Base-by-base conservation (phyloP, 2,797 vertebrate species). In the Falco concolor region DNA sequence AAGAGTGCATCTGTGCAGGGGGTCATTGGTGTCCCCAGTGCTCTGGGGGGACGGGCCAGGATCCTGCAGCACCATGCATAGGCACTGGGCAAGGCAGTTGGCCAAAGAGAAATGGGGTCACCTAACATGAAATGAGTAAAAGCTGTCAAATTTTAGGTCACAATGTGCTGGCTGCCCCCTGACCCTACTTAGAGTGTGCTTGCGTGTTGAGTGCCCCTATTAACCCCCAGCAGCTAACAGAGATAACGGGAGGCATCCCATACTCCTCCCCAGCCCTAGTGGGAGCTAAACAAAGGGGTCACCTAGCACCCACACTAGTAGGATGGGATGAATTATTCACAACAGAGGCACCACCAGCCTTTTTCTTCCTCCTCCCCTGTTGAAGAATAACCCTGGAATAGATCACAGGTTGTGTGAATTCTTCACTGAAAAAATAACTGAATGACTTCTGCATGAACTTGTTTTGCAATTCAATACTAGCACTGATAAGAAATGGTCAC, bases 191-290 rank as follows among this genome's bases (percentile, higher is more conserved):
- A 87, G 81, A 92, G 64, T 1, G 4, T 67, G 92, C 76, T 38
- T 87, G 92, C 94, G 93, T 96, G 92, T 78, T 87, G 90, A 95
- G 84, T 92, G 94, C 90, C 86, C 94, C 89, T 96, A 90, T 95
- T 92, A 96, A 95, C 93, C 93, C 84, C 78, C 90, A 93, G 84
- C 69, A 96, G 92, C 84, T 63, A 78, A 89, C 3, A 0, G 90
- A 87, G 93, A 72, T 14, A 38, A 38, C 0, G 42, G 72, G 86
- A 93, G 64, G 84, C 75, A 92, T 52, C 92, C 65, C 22, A 0
- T 53, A 32, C 84, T 84, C 77, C 90, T 72, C 75, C 70, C 38
- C 45, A 74, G 8, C 49, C 63, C 53, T 8, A 47, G 57, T 2
- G 9, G 68, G 84, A 92, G 84, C 70, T 56, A 42, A 61, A 77